Percentiles rank a stretch among this genome's conserved stretches.
Conservation (phyloP, 1,140 invertebrate species). For the Callitettix versicolor region DNA sequence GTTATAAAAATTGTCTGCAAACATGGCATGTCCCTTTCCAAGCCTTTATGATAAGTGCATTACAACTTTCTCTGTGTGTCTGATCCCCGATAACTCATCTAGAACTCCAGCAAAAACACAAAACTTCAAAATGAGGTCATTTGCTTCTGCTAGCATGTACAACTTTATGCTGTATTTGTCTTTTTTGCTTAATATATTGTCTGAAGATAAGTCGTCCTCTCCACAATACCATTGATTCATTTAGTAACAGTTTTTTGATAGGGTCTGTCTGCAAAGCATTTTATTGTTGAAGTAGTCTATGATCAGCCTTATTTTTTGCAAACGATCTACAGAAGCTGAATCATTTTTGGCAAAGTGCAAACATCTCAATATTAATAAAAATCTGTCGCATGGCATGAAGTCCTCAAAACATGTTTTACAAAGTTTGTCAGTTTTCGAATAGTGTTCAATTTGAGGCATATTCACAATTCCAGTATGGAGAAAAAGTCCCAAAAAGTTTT, state of each 20-base stretch:
- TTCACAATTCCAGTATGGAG: background rate
- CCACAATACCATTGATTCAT: slow-evolving; percentile 27
- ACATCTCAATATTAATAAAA: background rate
- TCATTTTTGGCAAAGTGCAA: slow-evolving; percentile 5
- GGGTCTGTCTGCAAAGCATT: slow-evolving; percentile 5
- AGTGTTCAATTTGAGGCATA: background rate
- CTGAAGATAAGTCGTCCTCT: too few relatives aligned
- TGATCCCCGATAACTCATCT: slow-evolving; percentile 8
- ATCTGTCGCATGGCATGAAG: slow-evolving; percentile 8
- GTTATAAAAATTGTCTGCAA: slow-evolving; percentile 30
- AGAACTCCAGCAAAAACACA: slow-evolving; percentile 10
- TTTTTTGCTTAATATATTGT: slow-evolving; percentile 29
- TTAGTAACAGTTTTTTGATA: slow-evolving; percentile 20
- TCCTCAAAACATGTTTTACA: slow-evolving; percentile 1
- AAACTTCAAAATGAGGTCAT: slow-evolving; percentile 11
- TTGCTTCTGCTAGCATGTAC: too few relatives aligned
- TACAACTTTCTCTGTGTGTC: slow-evolving; percentile 15
- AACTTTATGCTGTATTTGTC: slow-evolving; percentile 30
- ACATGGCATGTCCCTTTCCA: slow-evolving; percentile 10
- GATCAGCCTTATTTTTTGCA: background rate
- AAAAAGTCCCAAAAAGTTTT: background rate
- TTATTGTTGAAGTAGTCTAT: slow-evolving; percentile 8
- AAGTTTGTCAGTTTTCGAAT: slow-evolving; percentile 2
- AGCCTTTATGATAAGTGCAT: slow-evolving; percentile 7
- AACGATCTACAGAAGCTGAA: too few relatives aligned